Base-by-base conservation (phyloP, 1,140 invertebrate species). In the Anastrepha ludens region DNA sequence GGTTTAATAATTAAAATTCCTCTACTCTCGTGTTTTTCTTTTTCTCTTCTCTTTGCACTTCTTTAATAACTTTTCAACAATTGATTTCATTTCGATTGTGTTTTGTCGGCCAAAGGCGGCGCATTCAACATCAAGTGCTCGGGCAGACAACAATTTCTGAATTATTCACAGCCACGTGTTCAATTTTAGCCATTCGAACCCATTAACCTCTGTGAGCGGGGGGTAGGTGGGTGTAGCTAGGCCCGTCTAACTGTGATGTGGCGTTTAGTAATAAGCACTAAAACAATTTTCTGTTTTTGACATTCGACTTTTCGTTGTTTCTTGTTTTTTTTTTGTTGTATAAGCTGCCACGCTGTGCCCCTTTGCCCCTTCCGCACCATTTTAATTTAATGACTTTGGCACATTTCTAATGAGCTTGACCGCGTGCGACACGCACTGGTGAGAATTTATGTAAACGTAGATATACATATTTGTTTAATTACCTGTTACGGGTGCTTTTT, bases 111-210 rank as follows among this genome's bases (percentile, higher is more conserved):
- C 67, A 70, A 70, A 70, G 67, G 11, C 41, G 74, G 8, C 74
- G 47, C 47, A 81, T 81, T 81, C 17, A 9, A 81, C 50, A 81
- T 81, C 74, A 81, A 17, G 74, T 81, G 50, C 74, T 74, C 67
- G 44, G 41, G n/a, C 67, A 74, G 67, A 11, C 67, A 39, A 20
- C 44, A 13, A 55, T 55, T 81, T 81, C 55, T 81, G n/a, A 81
- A 81, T 81, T 81, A 81, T 55, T 81, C 74, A 81, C 44, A 55
- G 44, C 17, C 74, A 81, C 74, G 44, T 81, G 74, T 29, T 81
- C 47, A 20, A 4, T 81, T 55, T 81, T 47, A 81, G 47, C 17
- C 47, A 55, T 55, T 20, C 70, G 44, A 13, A 55, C 41, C 70
- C 70, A 55, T 78, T 50, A 78, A 55, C 67, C 41, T 74, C 5